These are phyloP conservation scores for Leucophenga varia DNA, from an alignment of 1,140 invertebrate genomes.

Conservation along the genomic window DNA sequence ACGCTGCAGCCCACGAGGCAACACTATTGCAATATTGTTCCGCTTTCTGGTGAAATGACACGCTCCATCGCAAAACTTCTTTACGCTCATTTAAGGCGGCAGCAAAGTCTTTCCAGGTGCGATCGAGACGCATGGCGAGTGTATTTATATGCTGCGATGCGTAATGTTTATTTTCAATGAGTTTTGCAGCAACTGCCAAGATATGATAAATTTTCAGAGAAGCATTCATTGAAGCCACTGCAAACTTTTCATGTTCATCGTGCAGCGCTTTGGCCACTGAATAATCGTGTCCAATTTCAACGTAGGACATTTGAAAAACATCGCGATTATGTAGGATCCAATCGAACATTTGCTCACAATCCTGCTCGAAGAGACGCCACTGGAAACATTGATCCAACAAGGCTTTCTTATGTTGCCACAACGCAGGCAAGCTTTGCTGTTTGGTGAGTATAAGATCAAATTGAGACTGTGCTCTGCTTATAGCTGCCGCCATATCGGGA, in stretches of 20 bases:
- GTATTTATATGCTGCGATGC: conserved; percentile 84
- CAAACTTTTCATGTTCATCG: conserved; percentile 94
- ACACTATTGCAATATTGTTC: conserved; percentile 95
- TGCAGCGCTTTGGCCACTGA: conserved; percentile 89
- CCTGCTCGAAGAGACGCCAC: conserved; percentile 91
- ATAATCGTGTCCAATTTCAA: conserved; percentile 93
- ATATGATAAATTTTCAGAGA: conserved; percentile 91
- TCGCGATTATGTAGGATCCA: conserved; percentile 96
- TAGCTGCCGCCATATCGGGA: conserved; percentile 68
- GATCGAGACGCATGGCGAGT: conserved; percentile 78
- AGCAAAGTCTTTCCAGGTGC: conserved; percentile 94
- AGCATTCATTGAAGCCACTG: conserved; percentile 87
- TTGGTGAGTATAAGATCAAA: conserved; percentile 82
- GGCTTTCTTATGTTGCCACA: conserved; percentile 91
- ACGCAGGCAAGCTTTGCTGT: conserved; percentile 85
- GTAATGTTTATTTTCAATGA: conserved; percentile 91
- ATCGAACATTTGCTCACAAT: conserved; percentile 98
- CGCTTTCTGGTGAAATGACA: conserved; percentile 96
- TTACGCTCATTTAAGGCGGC: conserved; percentile 91
- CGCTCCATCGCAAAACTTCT: conserved; percentile 85
- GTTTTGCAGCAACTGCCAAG: conserved; percentile 80
- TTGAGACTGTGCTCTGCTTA: conserved; percentile 71
- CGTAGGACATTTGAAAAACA: conserved; percentile 91
- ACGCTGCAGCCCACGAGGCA: conserved; percentile 84
- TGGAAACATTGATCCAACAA: conserved; percentile 96